Percentiles rank a stretch among this genome's conserved stretches.
Evolutionary conservation across 2,113 vertebrate species (phyloP).

Genomic region (Haemorhous mexicanus): DNA sequence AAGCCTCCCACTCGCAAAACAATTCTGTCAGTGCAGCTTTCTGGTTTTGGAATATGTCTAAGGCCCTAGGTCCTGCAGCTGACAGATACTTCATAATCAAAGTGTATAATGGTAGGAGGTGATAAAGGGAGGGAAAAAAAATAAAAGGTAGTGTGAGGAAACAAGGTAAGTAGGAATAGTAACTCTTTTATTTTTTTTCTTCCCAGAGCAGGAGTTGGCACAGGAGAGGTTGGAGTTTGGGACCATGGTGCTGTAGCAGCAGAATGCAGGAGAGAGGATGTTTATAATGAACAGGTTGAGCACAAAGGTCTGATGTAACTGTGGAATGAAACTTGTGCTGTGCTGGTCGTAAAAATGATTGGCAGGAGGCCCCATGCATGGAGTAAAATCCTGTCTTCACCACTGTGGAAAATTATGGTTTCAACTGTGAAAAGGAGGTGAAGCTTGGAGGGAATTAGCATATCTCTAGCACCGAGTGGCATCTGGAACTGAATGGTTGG

Average conservation of each 20-base stretch:
- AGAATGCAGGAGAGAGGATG: not conserved
- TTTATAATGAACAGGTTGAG: not conserved
- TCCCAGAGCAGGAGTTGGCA: not conserved
- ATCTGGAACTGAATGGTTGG: constrained; percentile 30
- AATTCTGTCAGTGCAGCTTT: not conserved
- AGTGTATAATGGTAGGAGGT: constrained; percentile 43
- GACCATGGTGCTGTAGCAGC: not conserved
- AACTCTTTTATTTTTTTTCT: not conserved
- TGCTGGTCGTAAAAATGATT: not conserved
- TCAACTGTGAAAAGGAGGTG: constrained; percentile 14
- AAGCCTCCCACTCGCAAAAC: not conserved
- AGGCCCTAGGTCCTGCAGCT: not conserved
- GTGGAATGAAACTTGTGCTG: not conserved
- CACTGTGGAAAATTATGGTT: constrained; percentile 7
- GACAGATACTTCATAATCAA: not conserved
- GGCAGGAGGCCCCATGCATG: not conserved
- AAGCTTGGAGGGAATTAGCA: constrained; percentile 19
- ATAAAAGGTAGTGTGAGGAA: not conserved
- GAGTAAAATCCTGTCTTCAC: constrained; percentile 8
- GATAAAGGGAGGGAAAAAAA: not conserved
- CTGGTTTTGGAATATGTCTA: not conserved
- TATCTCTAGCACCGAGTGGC: not conserved
- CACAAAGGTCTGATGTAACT: not conserved
- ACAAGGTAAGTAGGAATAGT: not conserved
- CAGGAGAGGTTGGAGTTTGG: not conserved